These are phyloP conservation scores for Trichacis sp. DNA, from an alignment of 2,888 invertebrate genomes.

Conservation along the genomic window DNA sequence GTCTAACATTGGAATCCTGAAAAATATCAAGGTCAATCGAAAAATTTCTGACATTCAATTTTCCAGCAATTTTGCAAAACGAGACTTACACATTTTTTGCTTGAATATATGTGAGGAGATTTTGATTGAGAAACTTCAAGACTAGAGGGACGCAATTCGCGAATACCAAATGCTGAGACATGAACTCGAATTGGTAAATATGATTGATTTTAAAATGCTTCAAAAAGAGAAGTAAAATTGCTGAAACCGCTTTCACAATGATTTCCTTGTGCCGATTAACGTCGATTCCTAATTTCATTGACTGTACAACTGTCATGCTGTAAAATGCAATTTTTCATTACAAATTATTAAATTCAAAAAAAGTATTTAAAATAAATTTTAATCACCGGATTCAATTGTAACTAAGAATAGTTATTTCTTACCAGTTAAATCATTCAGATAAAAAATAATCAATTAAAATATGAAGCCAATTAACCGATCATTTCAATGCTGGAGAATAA, in stretches of 20 bases:
- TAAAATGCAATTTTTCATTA: constrained; percentile 17
- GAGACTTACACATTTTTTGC: constrained; percentile 84
- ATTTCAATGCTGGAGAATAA: too few relatives aligned
- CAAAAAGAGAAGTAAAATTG: constrained; percentile 87
- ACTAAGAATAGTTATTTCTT: too few relatives aligned
- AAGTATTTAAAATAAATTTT: too few relatives aligned
- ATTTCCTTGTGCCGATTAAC: constrained; percentile 99
- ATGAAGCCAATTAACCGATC: too few relatives aligned
- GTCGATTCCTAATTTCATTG: constrained; percentile 95
- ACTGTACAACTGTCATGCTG: constrained; percentile 91
- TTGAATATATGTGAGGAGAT: constrained; percentile 93
- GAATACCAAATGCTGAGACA: constrained; percentile 98
- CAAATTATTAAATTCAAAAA: neutral
- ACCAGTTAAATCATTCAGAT: too few relatives aligned
- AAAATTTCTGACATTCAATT: neutral
- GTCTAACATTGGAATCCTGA: constrained; percentile 89
- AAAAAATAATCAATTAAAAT: too few relatives aligned
- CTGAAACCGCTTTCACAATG: constrained; percentile 95
- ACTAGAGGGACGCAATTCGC: constrained; percentile 99
- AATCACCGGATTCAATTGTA: too few relatives aligned
- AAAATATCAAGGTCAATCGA: too few relatives aligned
- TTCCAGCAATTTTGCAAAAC: constrained; percentile 23
- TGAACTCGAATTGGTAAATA: constrained; percentile 98
- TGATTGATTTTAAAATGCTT: constrained; percentile 99
- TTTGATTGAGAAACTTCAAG: constrained; percentile 98